A percentile compares a stretch with the other conserved stretches of the same genome.
These are phyloP conservation scores for Ctena decussata DNA, from an alignment of 2,888 invertebrate species.

Conservation along the genomic window DNA sequence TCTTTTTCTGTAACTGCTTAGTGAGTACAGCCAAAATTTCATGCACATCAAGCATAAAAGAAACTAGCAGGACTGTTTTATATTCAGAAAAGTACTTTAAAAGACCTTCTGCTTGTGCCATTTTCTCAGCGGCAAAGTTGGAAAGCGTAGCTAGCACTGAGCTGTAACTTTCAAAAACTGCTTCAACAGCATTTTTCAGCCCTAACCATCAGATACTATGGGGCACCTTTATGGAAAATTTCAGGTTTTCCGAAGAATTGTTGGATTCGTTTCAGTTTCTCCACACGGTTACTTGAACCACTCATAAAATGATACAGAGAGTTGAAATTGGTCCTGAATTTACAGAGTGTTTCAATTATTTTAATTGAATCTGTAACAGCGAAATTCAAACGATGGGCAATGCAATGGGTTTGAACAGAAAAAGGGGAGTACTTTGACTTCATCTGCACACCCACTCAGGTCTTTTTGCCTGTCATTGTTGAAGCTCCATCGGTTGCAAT, in stretches of 20 bases:
- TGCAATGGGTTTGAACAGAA: constrained; percentile 44
- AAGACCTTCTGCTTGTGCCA: constrained; percentile 34
- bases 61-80: constrained; percentile 41
- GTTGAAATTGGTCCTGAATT: constrained; percentile 58
- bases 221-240: constrained; percentile 53
- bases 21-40: constrained; percentile 30
- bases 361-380: constrained; percentile 58
- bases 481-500: constrained; percentile 53
- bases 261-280: constrained; percentile 45
- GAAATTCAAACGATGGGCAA: constrained; percentile 49
- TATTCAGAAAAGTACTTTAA: constrained; percentile 43
- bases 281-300: constrained; percentile 43
- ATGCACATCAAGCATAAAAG: constrained; percentile 59
- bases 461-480: constrained; percentile 19
- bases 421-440: background rate
- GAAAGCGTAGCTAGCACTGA: constrained; percentile 56
- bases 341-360: constrained; percentile 35
- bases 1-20: constrained; percentile 43
- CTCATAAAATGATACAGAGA: constrained; percentile 52
- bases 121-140: constrained; percentile 47
- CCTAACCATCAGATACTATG: constrained; percentile 59
- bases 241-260: constrained; percentile 53
- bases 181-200: constrained; percentile 49
- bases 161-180: constrained; percentile 47
- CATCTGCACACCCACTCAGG: constrained; percentile 17